Evolutionary conservation across 2,888 invertebrate species (phyloP).

Genomic region (Caenorhabditis virilis): DNA sequence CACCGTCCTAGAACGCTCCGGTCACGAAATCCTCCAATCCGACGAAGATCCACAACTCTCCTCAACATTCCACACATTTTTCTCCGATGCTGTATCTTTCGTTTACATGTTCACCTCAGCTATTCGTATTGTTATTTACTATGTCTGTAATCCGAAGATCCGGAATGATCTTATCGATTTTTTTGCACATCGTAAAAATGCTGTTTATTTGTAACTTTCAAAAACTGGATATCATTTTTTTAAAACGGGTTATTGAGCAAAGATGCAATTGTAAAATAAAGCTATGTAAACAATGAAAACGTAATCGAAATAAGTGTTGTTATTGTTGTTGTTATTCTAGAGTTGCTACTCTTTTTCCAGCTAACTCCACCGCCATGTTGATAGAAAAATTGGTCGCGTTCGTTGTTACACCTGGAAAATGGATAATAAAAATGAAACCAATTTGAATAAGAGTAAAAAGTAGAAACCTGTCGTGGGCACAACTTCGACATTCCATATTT

Average conservation of each 20-base stretch:
- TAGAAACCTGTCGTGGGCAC: slow-evolving; percentile 33
- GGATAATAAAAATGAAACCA: too few relatives aligned
- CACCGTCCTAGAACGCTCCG: slow-evolving; percentile 62
- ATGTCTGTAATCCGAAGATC: slow-evolving; percentile 61
- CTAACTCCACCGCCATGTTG: slow-evolving; percentile 25
- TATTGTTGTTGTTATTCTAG: too few relatives aligned
- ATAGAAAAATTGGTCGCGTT: slow-evolving; percentile 22
- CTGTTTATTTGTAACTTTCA: slow-evolving; percentile 23
- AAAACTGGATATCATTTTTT: background rate
- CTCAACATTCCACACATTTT: slow-evolving; percentile 66
- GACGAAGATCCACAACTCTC: slow-evolving; percentile 57
- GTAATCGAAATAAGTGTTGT: background rate
- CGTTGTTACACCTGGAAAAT: slow-evolving; percentile 36
- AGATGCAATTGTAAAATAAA: background rate
- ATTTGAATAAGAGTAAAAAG: too few relatives aligned
- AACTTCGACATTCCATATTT: slow-evolving; percentile 25
- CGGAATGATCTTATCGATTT: slow-evolving; percentile 51
- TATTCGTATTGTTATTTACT: slow-evolving; percentile 66
- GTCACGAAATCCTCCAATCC: slow-evolving; percentile 53
- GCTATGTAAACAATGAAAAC: background rate
- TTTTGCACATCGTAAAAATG: slow-evolving; percentile 30
- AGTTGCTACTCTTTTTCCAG: too few relatives aligned
- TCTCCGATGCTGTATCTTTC: slow-evolving; percentile 64
- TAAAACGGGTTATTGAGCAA: background rate
- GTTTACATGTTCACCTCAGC: slow-evolving; percentile 67